Percentiles rank a stretch among this genome's conserved stretches.
Conservation (phyloP, 2,797 vertebrate genomes). For the Eutrigla gurnardus region DNA sequence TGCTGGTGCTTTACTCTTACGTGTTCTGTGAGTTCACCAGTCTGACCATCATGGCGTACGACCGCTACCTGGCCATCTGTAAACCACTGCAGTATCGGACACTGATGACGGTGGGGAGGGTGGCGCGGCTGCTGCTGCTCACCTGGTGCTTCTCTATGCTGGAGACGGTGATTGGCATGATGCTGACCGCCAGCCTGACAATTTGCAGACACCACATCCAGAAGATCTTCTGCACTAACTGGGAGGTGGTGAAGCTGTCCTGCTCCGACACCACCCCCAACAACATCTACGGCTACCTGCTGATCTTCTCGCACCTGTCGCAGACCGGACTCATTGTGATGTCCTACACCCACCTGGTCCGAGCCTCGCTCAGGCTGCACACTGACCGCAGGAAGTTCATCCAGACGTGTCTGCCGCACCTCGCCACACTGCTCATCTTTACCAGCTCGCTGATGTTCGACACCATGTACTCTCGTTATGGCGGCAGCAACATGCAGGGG, state of each 20-base stretch:
- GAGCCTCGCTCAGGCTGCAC: slow-evolving; percentile 46
- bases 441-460: slow-evolving; percentile 59
- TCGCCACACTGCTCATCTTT: slow-evolving; percentile 69
- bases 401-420: slow-evolving; percentile 80
- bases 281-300: slow-evolving; percentile 64
- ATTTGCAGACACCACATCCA: slow-evolving; percentile 63
- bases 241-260: slow-evolving; percentile 78
- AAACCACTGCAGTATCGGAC: slow-evolving; percentile 71
- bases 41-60: slow-evolving; percentile 77
- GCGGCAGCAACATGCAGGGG: not conserved
- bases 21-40: slow-evolving; percentile 66
- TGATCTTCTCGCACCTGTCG: slow-evolving; percentile 39
- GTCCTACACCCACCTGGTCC: slow-evolving; percentile 73
- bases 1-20: slow-evolving; percentile 56
- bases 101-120: slow-evolving; percentile 62
- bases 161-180: slow-evolving; percentile 4
- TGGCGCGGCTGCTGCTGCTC: slow-evolving; percentile 64
- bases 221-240: slow-evolving; percentile 78
- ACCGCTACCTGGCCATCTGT: slow-evolving; percentile 80
- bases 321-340: slow-evolving; percentile 68
- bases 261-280: slow-evolving; percentile 63
- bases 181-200: slow-evolving; percentile 51
- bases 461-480: slow-evolving; percentile 65
- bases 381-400: slow-evolving; percentile 65
- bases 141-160: slow-evolving; percentile 65